Evolutionary conservation across 2,113 vertebrate species (phyloP).

Genomic region (Tautogolabrus adspersus): DNA sequence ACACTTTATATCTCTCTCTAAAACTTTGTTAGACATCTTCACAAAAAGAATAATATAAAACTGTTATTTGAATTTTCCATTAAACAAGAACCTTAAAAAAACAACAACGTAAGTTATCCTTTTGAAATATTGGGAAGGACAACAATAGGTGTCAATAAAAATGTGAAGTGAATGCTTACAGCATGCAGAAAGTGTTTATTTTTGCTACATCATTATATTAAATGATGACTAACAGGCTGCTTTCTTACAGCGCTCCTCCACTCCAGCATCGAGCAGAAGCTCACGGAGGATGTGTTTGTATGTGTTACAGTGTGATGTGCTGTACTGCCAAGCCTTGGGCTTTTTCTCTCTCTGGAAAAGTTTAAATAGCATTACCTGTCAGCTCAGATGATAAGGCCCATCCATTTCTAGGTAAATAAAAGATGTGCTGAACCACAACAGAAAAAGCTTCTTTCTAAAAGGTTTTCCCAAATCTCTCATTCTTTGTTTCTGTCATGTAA

Average conservation of each 20-base stretch:
- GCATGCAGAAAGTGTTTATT: too few relatives aligned
- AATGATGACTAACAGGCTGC: constrained; percentile 4
- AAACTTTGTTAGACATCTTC: too few relatives aligned
- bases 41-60: too few relatives aligned
- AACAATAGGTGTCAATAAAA: too few relatives aligned
- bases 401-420: constrained; percentile 62
- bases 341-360: constrained; percentile 51
- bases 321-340: constrained; percentile 50
- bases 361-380: constrained; percentile 69
- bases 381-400: constrained; percentile 51
- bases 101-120: too few relatives aligned
- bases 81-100: too few relatives aligned
- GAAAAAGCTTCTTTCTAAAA: constrained; percentile 56
- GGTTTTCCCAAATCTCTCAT: constrained; percentile 65
- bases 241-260: constrained; percentile 14
- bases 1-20: too few relatives aligned
- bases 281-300: too few relatives aligned
- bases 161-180: too few relatives aligned
- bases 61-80: too few relatives aligned
- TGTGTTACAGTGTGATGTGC: neutral
- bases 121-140: too few relatives aligned
- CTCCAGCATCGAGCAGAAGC: constrained; percentile 32
- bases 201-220: too few relatives aligned
- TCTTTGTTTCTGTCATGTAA: constrained; percentile 61
- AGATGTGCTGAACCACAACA: constrained; percentile 52